Base-by-base conservation (phyloP, 2,888 invertebrate species). In the Drosophila nr. perissopoda region DNA sequence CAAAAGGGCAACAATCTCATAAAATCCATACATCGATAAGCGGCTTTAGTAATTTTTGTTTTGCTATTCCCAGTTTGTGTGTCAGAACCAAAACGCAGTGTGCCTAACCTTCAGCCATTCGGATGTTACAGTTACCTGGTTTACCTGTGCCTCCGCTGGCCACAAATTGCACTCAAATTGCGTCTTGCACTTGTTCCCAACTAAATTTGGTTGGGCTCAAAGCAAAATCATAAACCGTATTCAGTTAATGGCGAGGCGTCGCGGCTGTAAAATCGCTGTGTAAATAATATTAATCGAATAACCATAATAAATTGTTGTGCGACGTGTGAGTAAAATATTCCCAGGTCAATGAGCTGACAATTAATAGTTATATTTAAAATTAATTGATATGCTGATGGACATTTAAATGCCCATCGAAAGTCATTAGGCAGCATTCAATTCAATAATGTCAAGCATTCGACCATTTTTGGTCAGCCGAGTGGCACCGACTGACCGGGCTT, bases 1-100 rank as follows among this genome's bases (percentile, higher is more conserved):
- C 1, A 6, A 4, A 7, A 0, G 1, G 0, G 21, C 2, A 16
- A 69, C 27, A n/a, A 33, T 40, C 49, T 33, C 18, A 7, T 10
- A 25, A 29, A 42, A 36, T n/a, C 42, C 42, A 57, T 61, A 67
- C 29, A 61, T 59, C 64, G 56, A 64, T 89, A 88, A 91, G 85
- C 89, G 68, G 87, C 81, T 91, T 91, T 91, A 92, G 91, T 91
- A 91, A 91, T 90, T 86, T 83, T 83, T 72, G 49, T 38, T 49
- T 31, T 72, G 29, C 18, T 68, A 59, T 51, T 51, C 61, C 27
- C 36, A 34, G 51, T 60, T 62, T 66, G 56, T 65, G 59, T 68
- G 78, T 53, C 78, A 68, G 53, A 68, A 48, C 27, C 60, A 49
- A 60, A 53, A 69, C 59, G 59, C 67, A 21, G 48, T 21, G 67